Evolutionary conservation across 2,113 vertebrate genomes (phyloP).

Genomic region (Balaeniceps rex): DNA sequence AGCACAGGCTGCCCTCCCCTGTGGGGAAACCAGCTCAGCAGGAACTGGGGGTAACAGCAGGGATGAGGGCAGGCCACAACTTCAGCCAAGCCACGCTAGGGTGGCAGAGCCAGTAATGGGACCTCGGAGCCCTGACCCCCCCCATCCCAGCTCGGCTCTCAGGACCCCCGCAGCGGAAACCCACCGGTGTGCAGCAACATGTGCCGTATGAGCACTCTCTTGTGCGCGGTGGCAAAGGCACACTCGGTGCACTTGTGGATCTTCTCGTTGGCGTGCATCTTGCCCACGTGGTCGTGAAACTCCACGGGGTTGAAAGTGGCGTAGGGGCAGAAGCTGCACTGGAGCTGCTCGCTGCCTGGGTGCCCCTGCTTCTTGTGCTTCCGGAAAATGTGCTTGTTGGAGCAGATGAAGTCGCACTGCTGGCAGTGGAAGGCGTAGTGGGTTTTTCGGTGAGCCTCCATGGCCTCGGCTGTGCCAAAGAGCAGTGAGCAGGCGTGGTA

Average conservation of each 20-base stretch:
- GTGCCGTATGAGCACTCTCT: slow-evolving; percentile 91
- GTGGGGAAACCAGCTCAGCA: not conserved
- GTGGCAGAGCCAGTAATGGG: not conserved
- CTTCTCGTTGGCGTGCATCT: slow-evolving; percentile 93
- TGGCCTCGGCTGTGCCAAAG: slow-evolving; percentile 77
- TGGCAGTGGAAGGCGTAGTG: slow-evolving; percentile 95
- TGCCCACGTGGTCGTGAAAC: slow-evolving; percentile 86
- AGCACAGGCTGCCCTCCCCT: not conserved
- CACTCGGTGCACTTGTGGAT: slow-evolving; percentile 91
- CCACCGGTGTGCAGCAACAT: slow-evolving; percentile 89
- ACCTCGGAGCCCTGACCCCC: not conserved
- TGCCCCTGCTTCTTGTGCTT: slow-evolving; percentile 92
- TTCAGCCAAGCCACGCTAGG: not conserved
- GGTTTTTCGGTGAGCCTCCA: slow-evolving; percentile 88
- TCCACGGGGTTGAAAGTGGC: slow-evolving; percentile 91
- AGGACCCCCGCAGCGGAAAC: not conserved
- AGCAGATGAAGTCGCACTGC: slow-evolving; percentile 91
- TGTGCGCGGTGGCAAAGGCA: slow-evolving; percentile 88
- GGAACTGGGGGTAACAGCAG: not conserved
- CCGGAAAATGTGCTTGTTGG: slow-evolving; percentile 89
- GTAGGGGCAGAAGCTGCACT: slow-evolving; percentile 88
- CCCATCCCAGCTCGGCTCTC: not conserved
- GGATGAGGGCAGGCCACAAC: not conserved
- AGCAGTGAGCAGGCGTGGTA: slow-evolving; percentile 86
- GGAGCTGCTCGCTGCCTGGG: slow-evolving; percentile 79